Percentiles rank a stretch among this genome's conserved stretches.
Evolutionary conservation across 2,888 invertebrate species (phyloP).

Genomic region (Antitype chi): DNA sequence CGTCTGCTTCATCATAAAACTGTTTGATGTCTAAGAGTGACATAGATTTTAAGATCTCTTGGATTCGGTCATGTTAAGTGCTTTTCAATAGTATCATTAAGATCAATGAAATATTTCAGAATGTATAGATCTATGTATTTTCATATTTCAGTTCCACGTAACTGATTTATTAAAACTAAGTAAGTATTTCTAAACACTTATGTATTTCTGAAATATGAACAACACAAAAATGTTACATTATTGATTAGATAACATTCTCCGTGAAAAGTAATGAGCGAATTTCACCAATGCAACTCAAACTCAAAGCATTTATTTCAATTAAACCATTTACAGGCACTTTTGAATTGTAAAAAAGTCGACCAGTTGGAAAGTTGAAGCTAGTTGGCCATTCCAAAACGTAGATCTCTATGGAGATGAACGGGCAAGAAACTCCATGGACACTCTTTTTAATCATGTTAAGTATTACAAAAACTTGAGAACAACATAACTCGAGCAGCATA

Average conservation of each 20-base stretch:
- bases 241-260: not conserved
- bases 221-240: not conserved
- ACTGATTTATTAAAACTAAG: too few species aligned
- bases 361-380: too few species aligned
- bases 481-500: not conserved
- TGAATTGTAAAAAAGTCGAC: too few species aligned
- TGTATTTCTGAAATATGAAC: not conserved
- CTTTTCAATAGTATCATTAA: conserved; percentile 26
- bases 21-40: conserved; percentile 43
- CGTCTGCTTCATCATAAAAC: conserved; percentile 17
- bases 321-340: too few species aligned
- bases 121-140: not conserved
- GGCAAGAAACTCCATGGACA: too few species aligned
- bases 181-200: not conserved
- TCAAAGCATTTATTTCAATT: too few species aligned
- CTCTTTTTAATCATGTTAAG: too few species aligned
- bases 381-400: too few species aligned
- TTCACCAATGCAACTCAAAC: not conserved
- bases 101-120: conserved; percentile 29
- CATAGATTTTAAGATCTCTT: conserved; percentile 1
- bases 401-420: too few species aligned
- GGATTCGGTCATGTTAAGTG: conserved; percentile 7
- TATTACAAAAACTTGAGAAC: too few species aligned
- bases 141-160: not conserved
- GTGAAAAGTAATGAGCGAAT: not conserved